Evolutionary conservation across 2,797 vertebrate genomes (phyloP).

Genomic region (Anas acuta): DNA sequence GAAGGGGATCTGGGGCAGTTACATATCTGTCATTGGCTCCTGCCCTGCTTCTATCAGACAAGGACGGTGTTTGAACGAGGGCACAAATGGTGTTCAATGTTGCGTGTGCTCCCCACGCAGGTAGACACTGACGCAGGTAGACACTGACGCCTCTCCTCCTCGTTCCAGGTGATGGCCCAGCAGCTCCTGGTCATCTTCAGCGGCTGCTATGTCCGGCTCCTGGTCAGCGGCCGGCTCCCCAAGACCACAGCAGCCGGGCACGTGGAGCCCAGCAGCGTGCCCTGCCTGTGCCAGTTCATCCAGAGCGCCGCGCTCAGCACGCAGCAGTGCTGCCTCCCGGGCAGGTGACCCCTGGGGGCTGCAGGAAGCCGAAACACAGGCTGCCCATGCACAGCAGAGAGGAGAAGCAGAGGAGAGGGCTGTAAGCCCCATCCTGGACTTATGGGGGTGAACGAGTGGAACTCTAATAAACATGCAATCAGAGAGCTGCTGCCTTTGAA

Average conservation of each 20-base stretch:
- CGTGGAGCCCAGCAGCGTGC: neutral
- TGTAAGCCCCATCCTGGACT: neutral
- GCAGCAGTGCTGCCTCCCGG: neutral
- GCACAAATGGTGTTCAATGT: neutral
- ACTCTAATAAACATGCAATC: neutral
- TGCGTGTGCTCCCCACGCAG: neutral
- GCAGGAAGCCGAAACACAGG: fast-evolving
- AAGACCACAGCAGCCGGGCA: neutral
- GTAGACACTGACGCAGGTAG: neutral
- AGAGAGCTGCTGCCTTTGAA: neutral
- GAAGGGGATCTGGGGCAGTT: constrained; percentile 8
- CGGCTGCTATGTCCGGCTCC: constrained; percentile 73
- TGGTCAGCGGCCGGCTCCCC: constrained; percentile 73
- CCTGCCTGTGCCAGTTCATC: constrained; percentile 79
- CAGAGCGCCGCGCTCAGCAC: constrained; percentile 24
- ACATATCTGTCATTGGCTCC: neutral
- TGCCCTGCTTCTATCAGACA: neutral
- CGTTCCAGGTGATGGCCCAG: constrained; percentile 74
- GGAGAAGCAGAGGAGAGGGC: neutral
- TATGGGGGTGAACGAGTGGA: fast-evolving
- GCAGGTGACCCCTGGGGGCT: neutral
- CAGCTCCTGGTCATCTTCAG: constrained; percentile 78
- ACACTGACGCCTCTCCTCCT: neutral
- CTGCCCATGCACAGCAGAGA: fast-evolving
- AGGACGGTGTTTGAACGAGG: neutral